Evolutionary conservation across 2,113 vertebrate species (phyloP).

Genomic region (Semicossyphus pulcher): DNA sequence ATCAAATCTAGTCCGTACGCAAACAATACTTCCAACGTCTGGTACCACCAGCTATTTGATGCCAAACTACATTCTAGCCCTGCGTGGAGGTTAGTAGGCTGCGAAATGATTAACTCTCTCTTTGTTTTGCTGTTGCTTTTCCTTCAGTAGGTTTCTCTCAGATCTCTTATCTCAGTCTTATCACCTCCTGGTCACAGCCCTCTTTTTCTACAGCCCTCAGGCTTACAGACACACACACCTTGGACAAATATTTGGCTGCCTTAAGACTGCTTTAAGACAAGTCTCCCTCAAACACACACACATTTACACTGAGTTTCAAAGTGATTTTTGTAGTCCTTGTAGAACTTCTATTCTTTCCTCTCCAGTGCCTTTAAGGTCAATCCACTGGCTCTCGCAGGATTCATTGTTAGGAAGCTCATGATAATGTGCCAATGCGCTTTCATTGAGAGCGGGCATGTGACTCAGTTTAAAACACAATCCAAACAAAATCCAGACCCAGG

Average conservation of each 20-base stretch:
- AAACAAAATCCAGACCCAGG: constrained; percentile 59
- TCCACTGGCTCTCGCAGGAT: not conserved
- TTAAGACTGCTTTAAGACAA: constrained; percentile 61
- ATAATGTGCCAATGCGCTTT: not conserved
- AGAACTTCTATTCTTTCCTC: not conserved
- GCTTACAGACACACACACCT: constrained; percentile 71
- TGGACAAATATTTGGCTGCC: constrained; percentile 78
- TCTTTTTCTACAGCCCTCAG: constrained; percentile 64
- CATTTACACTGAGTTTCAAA: constrained; percentile 6
- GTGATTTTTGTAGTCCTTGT: not conserved
- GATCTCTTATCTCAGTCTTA: constrained; percentile 80
- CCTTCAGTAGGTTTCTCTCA: constrained; percentile 70
- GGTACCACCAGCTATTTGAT: constrained; percentile 73
- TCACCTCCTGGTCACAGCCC: constrained; percentile 66
- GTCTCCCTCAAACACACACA: constrained; percentile 16
- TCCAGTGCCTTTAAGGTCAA: not conserved
- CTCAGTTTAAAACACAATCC: constrained; percentile 52
- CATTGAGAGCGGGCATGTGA: constrained; percentile 31
- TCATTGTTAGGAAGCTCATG: not conserved
- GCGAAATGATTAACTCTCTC: constrained; percentile 80
- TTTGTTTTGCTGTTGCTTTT: constrained; percentile 76
- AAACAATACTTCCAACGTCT: constrained; percentile 64
- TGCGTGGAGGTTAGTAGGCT: constrained; percentile 62
- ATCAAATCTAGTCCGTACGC: constrained; percentile 5
- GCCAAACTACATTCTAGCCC: constrained; percentile 68